phyloP scores from a whole-genome alignment of 2,888 invertebrate species.

The Tenthredo livida region DNA sequence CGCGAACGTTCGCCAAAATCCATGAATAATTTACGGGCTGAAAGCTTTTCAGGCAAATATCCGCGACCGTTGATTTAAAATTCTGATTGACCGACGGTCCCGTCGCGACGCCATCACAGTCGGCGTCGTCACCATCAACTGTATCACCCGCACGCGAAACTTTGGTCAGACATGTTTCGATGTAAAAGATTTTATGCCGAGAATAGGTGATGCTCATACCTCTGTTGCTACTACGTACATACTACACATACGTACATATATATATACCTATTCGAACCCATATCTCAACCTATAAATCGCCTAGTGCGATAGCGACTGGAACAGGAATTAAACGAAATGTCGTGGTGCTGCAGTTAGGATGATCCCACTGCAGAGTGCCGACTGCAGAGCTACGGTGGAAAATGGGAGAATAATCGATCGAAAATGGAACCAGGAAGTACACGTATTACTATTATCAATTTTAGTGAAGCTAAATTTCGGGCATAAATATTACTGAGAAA shows the following conservation, averaged over 20 bases:
- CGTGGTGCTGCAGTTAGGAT: background rate
- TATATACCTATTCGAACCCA: background rate
- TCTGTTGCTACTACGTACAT: background rate
- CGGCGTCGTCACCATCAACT: slow-evolving; percentile 24
- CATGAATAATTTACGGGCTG: slow-evolving; percentile 72
- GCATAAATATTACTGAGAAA: background rate
- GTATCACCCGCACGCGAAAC: background rate
- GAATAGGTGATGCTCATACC: background rate
- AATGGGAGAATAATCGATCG: background rate
- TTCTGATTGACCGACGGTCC: slow-evolving; percentile 68
- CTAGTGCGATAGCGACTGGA: slow-evolving; percentile 13
- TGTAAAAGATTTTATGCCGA: slow-evolving; percentile 4
- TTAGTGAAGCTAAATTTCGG: background rate
- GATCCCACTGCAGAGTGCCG: background rate
- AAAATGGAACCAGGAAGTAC: background rate
- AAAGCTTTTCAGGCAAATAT: slow-evolving; percentile 72
- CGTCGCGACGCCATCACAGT: slow-evolving; percentile 33
- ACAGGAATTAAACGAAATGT: slow-evolving; percentile 32
- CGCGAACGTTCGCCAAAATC: slow-evolving; percentile 51
- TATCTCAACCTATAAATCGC: slow-evolving; percentile 27
- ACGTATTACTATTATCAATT: background rate
- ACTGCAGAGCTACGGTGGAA: background rate
- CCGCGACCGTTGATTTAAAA: slow-evolving; percentile 69
- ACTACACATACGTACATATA: background rate
- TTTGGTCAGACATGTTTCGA: slow-evolving; percentile 28